phyloP scores from a whole-genome alignment of 92 coral and sea anemone species.

The Pocillopora grandis region DNA sequence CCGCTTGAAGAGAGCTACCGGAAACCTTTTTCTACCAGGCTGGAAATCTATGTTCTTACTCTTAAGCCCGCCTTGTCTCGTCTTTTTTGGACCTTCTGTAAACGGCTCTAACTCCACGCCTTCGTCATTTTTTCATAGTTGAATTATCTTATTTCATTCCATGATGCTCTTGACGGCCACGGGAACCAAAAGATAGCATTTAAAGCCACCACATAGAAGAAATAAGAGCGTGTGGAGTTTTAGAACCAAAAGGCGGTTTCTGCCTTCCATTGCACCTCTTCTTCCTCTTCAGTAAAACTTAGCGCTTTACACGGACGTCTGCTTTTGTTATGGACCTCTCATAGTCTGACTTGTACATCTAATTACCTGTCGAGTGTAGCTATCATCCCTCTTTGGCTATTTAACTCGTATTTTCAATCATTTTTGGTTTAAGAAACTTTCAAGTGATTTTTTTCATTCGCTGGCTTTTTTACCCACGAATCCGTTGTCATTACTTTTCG shows the following conservation, averaged over 20 bases:
- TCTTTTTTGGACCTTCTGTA: constrained; percentile 48
- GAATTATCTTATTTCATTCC: constrained; percentile 22
- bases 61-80: constrained; percentile 43
- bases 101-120: not conserved
- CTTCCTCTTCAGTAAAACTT: constrained; percentile 2
- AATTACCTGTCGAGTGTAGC: no score
- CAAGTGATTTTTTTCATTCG: no score
- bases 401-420: no score
- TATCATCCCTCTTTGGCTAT: no score
- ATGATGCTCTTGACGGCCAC: constrained; percentile 64
- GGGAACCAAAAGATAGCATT: constrained; percentile 50
- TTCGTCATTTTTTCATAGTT: constrained; percentile 44
- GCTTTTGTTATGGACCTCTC: no score
- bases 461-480: no score
- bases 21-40: constrained; percentile 21
- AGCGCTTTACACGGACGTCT: no score
- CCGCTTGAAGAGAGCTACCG: no score
- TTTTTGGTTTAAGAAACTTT: no score
- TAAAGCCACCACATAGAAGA: constrained; percentile 31
- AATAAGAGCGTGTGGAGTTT: constrained; percentile 24
- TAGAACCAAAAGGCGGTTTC: constrained; percentile 42
- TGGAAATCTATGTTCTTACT: constrained; percentile 38
- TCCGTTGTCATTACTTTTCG: no score
- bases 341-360: no score
- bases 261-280: constrained; percentile 48